Percentiles rank a stretch among this genome's conserved stretches.
These are phyloP conservation scores for Telenomus remus DNA, from an alignment of 1,140 invertebrate genomes.

Conservation along the genomic window DNA sequence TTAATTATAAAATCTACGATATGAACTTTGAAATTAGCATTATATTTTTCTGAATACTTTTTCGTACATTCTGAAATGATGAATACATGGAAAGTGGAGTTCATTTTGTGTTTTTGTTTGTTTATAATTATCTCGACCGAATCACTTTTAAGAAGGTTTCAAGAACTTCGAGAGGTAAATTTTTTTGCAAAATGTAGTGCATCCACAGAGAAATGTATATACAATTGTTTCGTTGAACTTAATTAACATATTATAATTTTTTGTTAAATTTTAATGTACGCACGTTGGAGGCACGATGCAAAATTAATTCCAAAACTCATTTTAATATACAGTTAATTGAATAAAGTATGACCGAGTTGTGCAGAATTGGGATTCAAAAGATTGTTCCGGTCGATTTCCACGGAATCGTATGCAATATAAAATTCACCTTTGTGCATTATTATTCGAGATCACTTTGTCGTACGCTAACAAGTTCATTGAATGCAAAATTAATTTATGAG, in stretches of 20 bases:
- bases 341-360: conserved; percentile 9
- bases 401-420: conserved; percentile 11
- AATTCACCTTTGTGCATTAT: conserved; percentile 22
- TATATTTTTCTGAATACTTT: neutral
- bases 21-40: conserved; percentile 3
- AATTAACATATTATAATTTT: neutral
- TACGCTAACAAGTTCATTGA: conserved; percentile 27
- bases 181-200: no score
- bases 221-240: neutral
- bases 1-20: conserved; percentile 12
- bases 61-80: no score
- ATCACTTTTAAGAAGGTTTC: no score
- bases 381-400: conserved; percentile 19
- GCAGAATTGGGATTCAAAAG: conserved; percentile 21
- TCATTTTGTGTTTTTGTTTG: no score
- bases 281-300: neutral
- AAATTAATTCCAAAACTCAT: neutral
- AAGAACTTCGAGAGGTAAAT: no score
- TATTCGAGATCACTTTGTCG: neutral
- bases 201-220: neutral
- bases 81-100: no score
- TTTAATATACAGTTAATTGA: conserved; percentile 19
- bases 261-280: neutral
- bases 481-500: conserved; percentile 21
- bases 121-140: no score